Evolutionary conservation across 2,797 vertebrate species (phyloP).

Genomic region (Gymnoscopelus microlampas): DNA sequence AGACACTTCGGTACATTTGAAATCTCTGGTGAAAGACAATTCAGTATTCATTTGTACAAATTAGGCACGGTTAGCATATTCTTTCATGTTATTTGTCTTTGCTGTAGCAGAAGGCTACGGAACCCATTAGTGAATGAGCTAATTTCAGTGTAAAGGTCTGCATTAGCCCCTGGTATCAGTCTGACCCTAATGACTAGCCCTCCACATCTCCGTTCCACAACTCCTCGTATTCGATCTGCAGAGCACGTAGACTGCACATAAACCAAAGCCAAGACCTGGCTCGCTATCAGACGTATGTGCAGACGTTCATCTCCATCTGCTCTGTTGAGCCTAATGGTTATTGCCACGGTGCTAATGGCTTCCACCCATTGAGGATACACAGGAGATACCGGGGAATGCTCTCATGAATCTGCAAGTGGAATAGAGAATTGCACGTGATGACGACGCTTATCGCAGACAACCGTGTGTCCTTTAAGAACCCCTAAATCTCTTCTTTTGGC

Average conservation of each 20-base stretch:
- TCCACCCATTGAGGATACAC: constrained; percentile 36
- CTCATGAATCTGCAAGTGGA: constrained; percentile 33
- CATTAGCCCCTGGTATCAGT: constrained; percentile 64
- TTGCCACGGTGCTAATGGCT: constrained; percentile 52
- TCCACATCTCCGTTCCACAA: constrained; percentile 34
- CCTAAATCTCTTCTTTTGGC: constrained; percentile 15
- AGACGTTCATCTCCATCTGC: constrained; percentile 41
- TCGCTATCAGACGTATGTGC: constrained; percentile 47
- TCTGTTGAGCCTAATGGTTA: constrained; percentile 55
- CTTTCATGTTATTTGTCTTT: constrained; percentile 37
- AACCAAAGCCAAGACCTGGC: constrained; percentile 49
- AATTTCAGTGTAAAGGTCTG: constrained; percentile 62
- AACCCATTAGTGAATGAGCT: constrained; percentile 64
- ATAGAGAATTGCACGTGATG: constrained; percentile 17
- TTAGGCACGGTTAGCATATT: constrained; percentile 37
- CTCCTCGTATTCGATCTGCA: constrained; percentile 59
- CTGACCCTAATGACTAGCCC: constrained; percentile 61
- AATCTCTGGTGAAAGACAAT: not conserved
- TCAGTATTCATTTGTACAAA: constrained; percentile 34
- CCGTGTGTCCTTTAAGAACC: constrained; percentile 11
- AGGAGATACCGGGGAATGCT: constrained; percentile 63
- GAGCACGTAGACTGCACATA: constrained; percentile 59
- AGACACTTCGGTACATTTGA: no score
- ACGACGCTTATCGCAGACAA: constrained; percentile 31
- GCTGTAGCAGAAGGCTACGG: constrained; percentile 35